Percentiles rank a stretch among this genome's conserved stretches.
Evolutionary conservation across 2,888 invertebrate species (phyloP).

Genomic region (Adelognathus sp.): DNA sequence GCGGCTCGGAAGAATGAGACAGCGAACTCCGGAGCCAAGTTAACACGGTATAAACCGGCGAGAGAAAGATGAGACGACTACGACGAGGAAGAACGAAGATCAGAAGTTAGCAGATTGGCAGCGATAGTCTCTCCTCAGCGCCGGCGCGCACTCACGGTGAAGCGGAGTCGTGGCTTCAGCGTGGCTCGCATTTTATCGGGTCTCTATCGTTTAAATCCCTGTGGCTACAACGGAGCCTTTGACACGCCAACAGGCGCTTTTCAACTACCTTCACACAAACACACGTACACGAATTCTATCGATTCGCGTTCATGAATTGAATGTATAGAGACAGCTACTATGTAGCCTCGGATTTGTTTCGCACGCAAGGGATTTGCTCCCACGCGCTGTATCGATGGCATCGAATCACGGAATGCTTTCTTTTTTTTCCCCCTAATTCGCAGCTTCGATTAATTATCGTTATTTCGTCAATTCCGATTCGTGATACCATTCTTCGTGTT

Average conservation of each 20-base stretch:
- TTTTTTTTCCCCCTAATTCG: not conserved
- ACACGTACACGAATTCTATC: not conserved
- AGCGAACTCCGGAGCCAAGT: conserved; percentile 30
- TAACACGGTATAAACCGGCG: conserved; percentile 25
- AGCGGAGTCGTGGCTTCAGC: conserved; percentile 60
- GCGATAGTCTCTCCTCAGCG: conserved; percentile 64
- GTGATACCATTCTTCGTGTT: not conserved
- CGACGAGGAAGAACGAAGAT: conserved; percentile 25
- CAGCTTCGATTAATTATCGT: not conserved
- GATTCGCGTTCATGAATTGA: conserved; percentile 16
- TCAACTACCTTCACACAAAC: conserved; percentile 29
- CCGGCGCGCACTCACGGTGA: conserved; percentile 18
- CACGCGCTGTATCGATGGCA: conserved; percentile 1
- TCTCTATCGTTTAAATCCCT: conserved; percentile 68
- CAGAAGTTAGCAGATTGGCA: conserved; percentile 69
- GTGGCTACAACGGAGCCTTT: conserved; percentile 57
- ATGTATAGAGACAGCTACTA: not conserved
- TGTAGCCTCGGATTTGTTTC: not conserved
- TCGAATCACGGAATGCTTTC: not conserved
- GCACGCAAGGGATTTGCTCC: not conserved
- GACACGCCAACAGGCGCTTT: conserved; percentile 51
- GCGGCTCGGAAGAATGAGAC: conserved; percentile 15
- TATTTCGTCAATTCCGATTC: not conserved
- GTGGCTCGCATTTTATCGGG: conserved; percentile 70
- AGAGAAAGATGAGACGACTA: not conserved